Percentiles rank a stretch among this genome's conserved stretches.
Evolutionary conservation across 2,113 vertebrate genomes (phyloP).

Genomic region (Geococcyx californianus): DNA sequence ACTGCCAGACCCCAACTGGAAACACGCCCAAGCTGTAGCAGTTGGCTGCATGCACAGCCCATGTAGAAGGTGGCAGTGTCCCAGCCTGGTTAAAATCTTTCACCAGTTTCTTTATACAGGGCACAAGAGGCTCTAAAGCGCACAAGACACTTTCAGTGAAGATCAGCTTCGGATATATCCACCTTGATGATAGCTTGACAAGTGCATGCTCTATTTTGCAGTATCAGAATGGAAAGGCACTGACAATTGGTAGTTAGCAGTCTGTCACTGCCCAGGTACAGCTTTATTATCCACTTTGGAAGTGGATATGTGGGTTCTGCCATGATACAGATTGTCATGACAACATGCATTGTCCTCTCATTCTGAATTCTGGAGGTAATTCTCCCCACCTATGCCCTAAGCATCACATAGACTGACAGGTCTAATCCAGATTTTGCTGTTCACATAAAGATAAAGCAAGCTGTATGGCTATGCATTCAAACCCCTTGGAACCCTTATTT

Average conservation of each 20-base stretch:
- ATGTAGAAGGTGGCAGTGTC: not conserved
- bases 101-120: not conserved
- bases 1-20: not conserved
- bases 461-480: not conserved
- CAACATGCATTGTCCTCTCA: not conserved
- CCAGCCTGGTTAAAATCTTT: not conserved
- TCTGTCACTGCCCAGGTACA: not conserved
- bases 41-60: not conserved
- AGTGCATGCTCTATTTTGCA: not conserved
- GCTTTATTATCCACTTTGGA: not conserved
- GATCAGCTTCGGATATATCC: not conserved
- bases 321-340: not conserved
- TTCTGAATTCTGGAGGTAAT: not conserved
- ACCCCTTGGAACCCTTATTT: not conserved
- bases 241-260: not conserved
- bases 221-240: not conserved
- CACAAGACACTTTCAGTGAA: not conserved
- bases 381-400: not conserved
- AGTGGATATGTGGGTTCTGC: not conserved
- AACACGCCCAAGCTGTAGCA: not conserved
- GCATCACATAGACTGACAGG: not conserved
- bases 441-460: not conserved
- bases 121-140: not conserved
- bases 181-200: not conserved
- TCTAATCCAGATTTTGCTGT: not conserved